These are phyloP conservation scores for Gadopsis bispinosus DNA, from an alignment of 2,797 vertebrate genomes.

Conservation along the genomic window DNA sequence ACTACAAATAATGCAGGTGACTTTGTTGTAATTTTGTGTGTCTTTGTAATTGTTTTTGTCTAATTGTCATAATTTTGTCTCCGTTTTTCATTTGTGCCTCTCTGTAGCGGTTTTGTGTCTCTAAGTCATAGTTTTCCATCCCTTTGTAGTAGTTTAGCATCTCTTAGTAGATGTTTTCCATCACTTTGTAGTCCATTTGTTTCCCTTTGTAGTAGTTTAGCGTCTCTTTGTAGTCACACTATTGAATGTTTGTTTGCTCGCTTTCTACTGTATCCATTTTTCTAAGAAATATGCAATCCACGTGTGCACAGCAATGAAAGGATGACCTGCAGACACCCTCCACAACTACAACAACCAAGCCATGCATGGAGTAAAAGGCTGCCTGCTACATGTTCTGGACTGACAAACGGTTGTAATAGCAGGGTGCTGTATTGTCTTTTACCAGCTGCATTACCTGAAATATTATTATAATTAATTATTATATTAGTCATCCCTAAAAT, in stretches of 20 bases:
- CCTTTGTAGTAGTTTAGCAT: no score
- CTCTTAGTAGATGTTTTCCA: no score
- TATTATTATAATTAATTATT: no score
- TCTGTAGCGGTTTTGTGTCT: background rate
- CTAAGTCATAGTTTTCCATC: background rate
- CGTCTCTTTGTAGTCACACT: background rate
- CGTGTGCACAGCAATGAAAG: constrained; percentile 18
- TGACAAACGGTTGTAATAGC: constrained; percentile 28
- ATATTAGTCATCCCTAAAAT: constrained; percentile 29
- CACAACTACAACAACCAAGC: background rate
- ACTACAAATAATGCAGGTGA: background rate
- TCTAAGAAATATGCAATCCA: constrained; percentile 9
- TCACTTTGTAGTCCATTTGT: background rate
- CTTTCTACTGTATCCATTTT: constrained; percentile 40
- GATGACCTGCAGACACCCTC: background rate
- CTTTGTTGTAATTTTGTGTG: background rate
- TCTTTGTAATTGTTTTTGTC: background rate
- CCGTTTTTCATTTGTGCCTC: background rate
- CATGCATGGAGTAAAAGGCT: constrained; percentile 5
- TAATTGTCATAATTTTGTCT: background rate
- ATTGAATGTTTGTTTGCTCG: constrained; percentile 55
- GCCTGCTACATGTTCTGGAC: constrained; percentile 6
- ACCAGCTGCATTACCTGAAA: background rate
- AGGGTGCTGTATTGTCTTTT: background rate
- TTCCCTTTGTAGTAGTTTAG: background rate